These are phyloP conservation scores for Thymallus thymallus DNA, from an alignment of 2,113 vertebrate genomes.

Conservation along the genomic window DNA sequence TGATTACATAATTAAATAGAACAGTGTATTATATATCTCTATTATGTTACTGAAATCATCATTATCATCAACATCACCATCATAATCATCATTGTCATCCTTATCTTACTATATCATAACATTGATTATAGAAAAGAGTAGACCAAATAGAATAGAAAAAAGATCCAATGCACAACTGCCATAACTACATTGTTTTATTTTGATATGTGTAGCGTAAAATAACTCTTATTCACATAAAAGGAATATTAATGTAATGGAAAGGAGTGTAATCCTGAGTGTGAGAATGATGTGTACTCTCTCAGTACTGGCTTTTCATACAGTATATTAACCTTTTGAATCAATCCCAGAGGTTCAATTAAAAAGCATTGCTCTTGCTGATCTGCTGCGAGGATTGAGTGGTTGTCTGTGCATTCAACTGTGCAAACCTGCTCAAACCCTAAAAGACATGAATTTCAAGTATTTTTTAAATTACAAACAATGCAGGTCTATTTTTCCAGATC, in stretches of 20 bases:
- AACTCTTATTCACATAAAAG: neutral
- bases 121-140: neutral
- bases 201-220: neutral
- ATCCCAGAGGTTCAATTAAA: neutral
- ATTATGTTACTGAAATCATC: too few species aligned
- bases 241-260: neutral
- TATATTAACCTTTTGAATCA: neutral
- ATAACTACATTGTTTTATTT: neutral
- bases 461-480: too few species aligned
- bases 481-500: too few species aligned
- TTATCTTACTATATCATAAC: neutral
- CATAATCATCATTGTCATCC: neutral
- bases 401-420: neutral
- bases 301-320: neutral
- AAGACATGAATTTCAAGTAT: too few species aligned
- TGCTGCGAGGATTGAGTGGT: neutral
- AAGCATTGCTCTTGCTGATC: neutral
- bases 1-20: too few species aligned
- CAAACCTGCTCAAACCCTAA: too few species aligned
- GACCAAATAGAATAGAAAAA: neutral
- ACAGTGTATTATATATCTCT: too few species aligned
- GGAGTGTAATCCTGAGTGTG: neutral
- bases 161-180: neutral
- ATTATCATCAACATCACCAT: too few species aligned
- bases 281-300: neutral